These are phyloP conservation scores for Channa argus DNA, from an alignment of 2,113 vertebrate genomes.

Conservation along the genomic window DNA sequence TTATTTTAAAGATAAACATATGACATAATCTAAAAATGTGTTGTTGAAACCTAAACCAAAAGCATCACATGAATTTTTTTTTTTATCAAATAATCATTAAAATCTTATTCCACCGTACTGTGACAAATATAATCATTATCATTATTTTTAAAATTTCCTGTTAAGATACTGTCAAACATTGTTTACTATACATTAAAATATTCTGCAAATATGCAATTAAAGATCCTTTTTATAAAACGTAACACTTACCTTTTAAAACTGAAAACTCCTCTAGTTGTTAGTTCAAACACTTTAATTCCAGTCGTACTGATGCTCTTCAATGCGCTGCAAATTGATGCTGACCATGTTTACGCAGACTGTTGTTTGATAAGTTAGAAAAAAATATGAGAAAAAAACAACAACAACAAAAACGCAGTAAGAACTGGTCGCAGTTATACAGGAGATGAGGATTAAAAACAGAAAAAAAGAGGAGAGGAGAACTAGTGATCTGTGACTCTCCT, in stretches of 20 bases:
- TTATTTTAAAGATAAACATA: background rate
- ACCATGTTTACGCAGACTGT: slow-evolving; percentile 56
- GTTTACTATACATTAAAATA: background rate
- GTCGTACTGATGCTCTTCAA: slow-evolving; percentile 48
- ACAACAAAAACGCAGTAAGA: background rate
- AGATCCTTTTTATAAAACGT: background rate
- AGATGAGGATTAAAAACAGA: background rate
- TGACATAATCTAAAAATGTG: background rate
- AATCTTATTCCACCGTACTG: slow-evolving; percentile 7
- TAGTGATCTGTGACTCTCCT: slow-evolving; percentile 50
- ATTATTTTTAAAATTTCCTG: background rate
- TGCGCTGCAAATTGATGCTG: slow-evolving; percentile 33
- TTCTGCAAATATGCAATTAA: background rate
- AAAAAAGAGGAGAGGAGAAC: slow-evolving; percentile 15
- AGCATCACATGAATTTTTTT: too few species aligned
- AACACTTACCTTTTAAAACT: slow-evolving; percentile 69
- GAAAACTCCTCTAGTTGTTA: slow-evolving; percentile 24
- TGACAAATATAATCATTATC: background rate
- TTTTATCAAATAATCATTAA: background rate
- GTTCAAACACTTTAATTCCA: slow-evolving; percentile 64
- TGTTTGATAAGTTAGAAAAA: slow-evolving; percentile 28
- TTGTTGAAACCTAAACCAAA: too few species aligned
- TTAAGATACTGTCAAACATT: background rate
- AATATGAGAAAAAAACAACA: background rate
- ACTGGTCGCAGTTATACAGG: too few species aligned